These are phyloP conservation scores for Hanleya hanleyi DNA, from an alignment of 2,888 invertebrate genomes.

Conservation along the genomic window DNA sequence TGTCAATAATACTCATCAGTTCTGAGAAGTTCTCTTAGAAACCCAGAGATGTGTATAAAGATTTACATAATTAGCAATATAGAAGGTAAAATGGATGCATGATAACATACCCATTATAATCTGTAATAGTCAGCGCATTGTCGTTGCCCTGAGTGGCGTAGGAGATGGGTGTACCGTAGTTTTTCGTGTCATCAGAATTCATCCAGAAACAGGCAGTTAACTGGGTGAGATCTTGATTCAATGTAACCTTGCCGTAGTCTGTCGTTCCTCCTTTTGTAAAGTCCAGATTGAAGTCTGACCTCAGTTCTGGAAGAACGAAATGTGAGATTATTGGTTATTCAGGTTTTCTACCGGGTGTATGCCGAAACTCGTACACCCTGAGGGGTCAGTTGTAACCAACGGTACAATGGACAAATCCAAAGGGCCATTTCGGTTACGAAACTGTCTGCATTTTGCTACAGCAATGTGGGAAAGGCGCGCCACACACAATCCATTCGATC, in stretches of 20 bases:
- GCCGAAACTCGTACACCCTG: too few species aligned
- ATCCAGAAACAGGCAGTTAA: constrained; percentile 81
- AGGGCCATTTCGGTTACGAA: too few species aligned
- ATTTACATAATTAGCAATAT: too few species aligned
- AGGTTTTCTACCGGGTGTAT: background rate
- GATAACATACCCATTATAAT: constrained; percentile 79
- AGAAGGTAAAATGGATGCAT: too few species aligned
- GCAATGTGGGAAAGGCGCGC: too few species aligned
- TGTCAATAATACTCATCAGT: too few species aligned
- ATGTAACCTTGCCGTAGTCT: constrained; percentile 77
- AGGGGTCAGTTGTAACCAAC: too few species aligned
- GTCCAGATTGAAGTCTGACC: constrained; percentile 77
- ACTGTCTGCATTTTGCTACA: too few species aligned
- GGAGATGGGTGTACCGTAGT: constrained; percentile 82
- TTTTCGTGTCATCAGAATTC: constrained; percentile 78
- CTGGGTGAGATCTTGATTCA: constrained; percentile 74
- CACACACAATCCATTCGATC: too few species aligned
- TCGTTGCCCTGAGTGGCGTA: constrained; percentile 79
- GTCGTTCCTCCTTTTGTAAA: constrained; percentile 78
- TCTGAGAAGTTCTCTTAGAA: too few species aligned
- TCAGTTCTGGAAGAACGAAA: background rate
- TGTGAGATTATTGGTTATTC: background rate
- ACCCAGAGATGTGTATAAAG: too few species aligned
- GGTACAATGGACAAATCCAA: too few species aligned
- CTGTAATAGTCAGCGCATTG: constrained; percentile 81